Base-by-base conservation (phyloP, 2,888 invertebrate genomes). In the Dichetophora obliterata region DNA sequence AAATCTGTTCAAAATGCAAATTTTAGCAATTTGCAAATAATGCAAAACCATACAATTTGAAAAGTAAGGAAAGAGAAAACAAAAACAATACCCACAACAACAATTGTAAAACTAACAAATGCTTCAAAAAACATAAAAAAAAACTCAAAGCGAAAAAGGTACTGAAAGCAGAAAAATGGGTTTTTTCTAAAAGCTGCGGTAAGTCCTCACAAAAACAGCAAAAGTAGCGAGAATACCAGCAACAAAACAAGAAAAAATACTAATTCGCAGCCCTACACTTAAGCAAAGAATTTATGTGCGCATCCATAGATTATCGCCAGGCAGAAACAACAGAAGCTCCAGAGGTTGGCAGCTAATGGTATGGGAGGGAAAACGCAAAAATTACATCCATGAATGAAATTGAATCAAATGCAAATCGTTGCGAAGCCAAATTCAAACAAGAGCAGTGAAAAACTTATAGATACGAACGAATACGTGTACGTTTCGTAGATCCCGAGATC, bases 321-420 rank as follows among this genome's bases (percentile, higher is more conserved):
- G 27, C 14, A 63, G 68, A 24, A 50, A 22, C 24, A 22, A 68
- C 24, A 27, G 48, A 24, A 31, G 43, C 43, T 19, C 52, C 24
- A 16, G 34, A n/a, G 37, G 6, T 6, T 57, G 31, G 50, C n/a
- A 68, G 27, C 37, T 50, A 75, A 63, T 50, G 75, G n/a, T 14
- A 5, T 37, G 43, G 43, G 8, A 43, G 43, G n/a, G 14, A 73
- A 48, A 68, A 72, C 66, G 52, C 66, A 75, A 50, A 72, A 77
- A 75, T 75, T 77, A 72, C 65, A 77, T 63, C 52, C 73, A 63
- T 72, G 72, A 77, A 77, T 70, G 63, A 77, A 77, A 77, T 79
- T 79, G 73, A 78, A 79, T 76, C 65, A 79, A 79, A 79, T 79
- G 78, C 77, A 73, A 76, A 76, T 75, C 72, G 75, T 50, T 34